These are phyloP conservation scores for Laodelphax striatellus DNA, from an alignment of 1,140 invertebrate genomes.

Conservation along the genomic window DNA sequence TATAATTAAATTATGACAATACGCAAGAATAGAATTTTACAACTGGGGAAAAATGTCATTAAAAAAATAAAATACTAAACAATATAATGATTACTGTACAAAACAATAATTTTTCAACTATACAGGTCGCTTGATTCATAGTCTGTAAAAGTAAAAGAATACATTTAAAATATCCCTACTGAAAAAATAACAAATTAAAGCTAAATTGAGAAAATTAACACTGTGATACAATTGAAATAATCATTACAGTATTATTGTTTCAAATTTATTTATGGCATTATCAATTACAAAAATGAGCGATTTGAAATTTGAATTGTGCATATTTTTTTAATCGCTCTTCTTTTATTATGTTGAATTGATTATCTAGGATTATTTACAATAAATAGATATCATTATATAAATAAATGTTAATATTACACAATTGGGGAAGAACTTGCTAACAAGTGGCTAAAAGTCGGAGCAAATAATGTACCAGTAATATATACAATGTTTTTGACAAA, in stretches of 20 bases:
- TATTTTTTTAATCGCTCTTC: conserved; percentile 1
- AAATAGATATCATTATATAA: background rate
- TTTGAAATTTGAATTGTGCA: background rate
- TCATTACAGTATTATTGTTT: conserved; percentile 26
- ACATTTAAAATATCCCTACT: conserved; percentile 17
- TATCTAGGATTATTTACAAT: background rate
- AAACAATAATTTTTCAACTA: conserved; percentile 26
- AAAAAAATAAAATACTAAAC: conserved; percentile 20
- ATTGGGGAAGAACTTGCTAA: conserved; percentile 5
- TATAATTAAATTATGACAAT: conserved; percentile 16
- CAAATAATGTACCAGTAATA: background rate
- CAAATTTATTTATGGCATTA: conserved; percentile 31
- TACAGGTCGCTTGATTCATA: conserved; percentile 27
- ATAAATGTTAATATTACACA: conserved; percentile 2
- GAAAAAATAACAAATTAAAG: conserved; percentile 13
- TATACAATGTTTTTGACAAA: conserved; percentile 3
- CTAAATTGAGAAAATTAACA: conserved; percentile 17
- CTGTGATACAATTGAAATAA: background rate
- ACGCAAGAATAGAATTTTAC: conserved; percentile 9
- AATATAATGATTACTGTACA: conserved; percentile 24
- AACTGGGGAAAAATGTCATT: conserved; percentile 15
- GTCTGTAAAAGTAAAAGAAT: conserved; percentile 12
- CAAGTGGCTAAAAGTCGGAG: background rate
- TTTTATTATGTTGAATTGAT: background rate
- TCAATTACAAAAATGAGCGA: conserved; percentile 19